Conservation (phyloP, 2,888 invertebrate species). For the Thumatha senex region DNA sequence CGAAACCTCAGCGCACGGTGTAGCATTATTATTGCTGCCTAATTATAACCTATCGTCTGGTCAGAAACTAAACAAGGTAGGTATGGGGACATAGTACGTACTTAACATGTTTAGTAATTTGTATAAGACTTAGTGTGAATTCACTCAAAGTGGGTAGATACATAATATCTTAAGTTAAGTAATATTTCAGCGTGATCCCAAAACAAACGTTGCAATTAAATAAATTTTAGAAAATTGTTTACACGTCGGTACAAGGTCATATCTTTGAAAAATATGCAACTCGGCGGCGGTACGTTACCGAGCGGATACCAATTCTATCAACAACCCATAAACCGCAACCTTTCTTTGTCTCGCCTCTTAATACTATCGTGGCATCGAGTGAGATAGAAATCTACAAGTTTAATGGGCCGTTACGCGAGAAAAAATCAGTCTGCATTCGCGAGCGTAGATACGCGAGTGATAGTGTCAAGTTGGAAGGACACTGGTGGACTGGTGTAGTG, state of each 20-base stretch:
- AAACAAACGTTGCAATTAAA: no score
- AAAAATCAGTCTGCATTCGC: conserved; percentile 84
- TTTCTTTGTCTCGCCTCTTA: conserved; percentile 82
- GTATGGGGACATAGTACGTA: no score
- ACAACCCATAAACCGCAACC: conserved; percentile 83
- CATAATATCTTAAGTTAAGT: no score
- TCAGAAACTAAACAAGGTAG: no score
- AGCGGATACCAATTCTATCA: conserved; percentile 84
- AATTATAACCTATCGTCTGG: no score
- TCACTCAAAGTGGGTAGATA: no score
- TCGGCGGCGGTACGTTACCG: conserved; percentile 77
- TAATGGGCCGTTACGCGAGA: conserved; percentile 83
- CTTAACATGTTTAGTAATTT: no score
- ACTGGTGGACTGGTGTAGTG: conserved; percentile 54
- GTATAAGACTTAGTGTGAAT: no score
- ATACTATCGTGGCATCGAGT: conserved; percentile 67
- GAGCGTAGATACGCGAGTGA: conserved; percentile 82
- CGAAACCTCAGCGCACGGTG: no score
- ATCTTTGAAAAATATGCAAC: conserved; percentile 77
- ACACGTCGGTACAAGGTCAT: conserved; percentile 63
- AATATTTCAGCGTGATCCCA: no score
- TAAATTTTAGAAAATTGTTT: background rate
- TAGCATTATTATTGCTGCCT: no score
- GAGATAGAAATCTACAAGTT: conserved; percentile 83
- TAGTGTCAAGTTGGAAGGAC: conserved; percentile 77